Evolutionary conservation across 2,113 vertebrate genomes (phyloP).

Genomic region (Etheostoma spectabile): DNA sequence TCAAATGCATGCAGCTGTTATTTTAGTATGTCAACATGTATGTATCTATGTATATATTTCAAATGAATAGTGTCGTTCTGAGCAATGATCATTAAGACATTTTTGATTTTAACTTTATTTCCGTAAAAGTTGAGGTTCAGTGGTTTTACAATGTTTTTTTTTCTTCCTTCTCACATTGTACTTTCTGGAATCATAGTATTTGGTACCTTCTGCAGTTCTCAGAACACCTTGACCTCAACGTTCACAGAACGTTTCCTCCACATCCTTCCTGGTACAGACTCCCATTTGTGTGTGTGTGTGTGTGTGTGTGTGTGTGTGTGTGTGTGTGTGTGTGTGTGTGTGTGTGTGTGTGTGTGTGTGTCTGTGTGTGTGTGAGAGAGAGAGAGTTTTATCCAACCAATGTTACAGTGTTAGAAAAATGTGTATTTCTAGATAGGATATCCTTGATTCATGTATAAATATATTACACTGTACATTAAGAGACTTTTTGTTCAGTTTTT

Average conservation of each 20-base stretch:
- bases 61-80: neutral
- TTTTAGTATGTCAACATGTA: neutral
- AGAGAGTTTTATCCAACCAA: too few species aligned
- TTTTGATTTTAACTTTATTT: neutral
- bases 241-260: constrained; percentile 3
- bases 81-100: neutral
- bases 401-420: neutral
- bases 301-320: neutral
- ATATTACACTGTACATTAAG: neutral
- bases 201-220: neutral
- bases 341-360: neutral
- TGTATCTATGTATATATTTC: neutral
- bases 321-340: constrained; percentile 3
- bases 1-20: neutral
- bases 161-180: too few species aligned
- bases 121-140: neutral
- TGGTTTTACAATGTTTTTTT: neutral
- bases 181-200: neutral
- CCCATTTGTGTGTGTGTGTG: neutral
- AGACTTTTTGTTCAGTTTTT: neutral
- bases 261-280: constrained; percentile 21
- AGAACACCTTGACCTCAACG: neutral
- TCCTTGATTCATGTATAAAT: neutral
- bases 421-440: neutral
- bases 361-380: too few species aligned